Conservation (phyloP, 1,140 invertebrate species). For the Lordiphosa mommai region DNA sequence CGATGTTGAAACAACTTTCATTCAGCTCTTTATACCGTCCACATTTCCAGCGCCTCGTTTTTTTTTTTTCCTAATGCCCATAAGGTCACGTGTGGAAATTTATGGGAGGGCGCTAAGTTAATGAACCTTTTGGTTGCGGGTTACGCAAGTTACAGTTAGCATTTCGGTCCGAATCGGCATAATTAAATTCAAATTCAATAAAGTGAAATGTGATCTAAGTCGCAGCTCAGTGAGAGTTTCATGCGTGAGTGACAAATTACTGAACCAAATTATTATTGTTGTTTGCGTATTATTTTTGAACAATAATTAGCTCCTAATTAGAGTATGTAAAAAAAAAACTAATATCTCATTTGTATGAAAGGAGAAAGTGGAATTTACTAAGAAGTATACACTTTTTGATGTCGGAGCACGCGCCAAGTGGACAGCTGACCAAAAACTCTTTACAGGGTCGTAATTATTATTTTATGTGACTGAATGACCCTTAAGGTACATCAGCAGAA, state of each 20-base stretch:
- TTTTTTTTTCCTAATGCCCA: constrained; percentile 5
- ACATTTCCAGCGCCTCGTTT: not conserved
- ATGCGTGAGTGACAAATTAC: constrained; percentile 65
- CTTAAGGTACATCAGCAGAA: not conserved
- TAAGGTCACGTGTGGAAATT: constrained; percentile 27
- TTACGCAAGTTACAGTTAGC: constrained; percentile 4
- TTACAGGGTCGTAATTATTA: constrained; percentile 3
- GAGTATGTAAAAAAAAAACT: constrained; percentile 33
- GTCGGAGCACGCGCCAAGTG: constrained; percentile 22
- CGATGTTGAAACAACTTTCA: constrained; percentile 37
- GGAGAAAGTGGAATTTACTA: constrained; percentile 56
- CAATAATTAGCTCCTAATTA: constrained; percentile 68
- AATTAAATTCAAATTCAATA: constrained; percentile 1
- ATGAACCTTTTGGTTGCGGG: constrained; percentile 16
- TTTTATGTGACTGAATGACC: not conserved
- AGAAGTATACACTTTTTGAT: constrained; percentile 34
- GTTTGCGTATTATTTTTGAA: constrained; percentile 45
- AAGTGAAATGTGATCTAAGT: constrained; percentile 14
- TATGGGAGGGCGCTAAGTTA: constrained; percentile 8
- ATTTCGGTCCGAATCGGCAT: constrained; percentile 1
- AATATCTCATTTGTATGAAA: constrained; percentile 28
- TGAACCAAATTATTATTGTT: constrained; percentile 12
- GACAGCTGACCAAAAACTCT: constrained; percentile 26
- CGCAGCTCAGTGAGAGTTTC: constrained; percentile 33
- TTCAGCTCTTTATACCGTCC: not conserved